A percentile compares a stretch with the other conserved stretches of the same genome.
Evolutionary conservation across 2,888 invertebrate species (phyloP).

Genomic region (Cataglyphis livida): DNA sequence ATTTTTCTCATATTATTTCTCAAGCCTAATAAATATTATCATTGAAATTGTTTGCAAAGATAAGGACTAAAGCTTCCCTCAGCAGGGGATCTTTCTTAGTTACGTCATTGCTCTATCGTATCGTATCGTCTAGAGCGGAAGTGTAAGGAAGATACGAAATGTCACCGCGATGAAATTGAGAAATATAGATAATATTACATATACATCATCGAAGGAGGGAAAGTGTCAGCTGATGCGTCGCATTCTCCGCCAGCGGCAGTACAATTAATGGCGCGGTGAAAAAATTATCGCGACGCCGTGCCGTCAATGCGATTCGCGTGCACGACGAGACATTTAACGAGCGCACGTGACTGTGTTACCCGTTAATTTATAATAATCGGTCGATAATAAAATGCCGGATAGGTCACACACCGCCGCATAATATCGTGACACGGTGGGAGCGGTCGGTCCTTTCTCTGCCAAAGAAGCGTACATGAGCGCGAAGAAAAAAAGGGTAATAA

Average conservation of each 20-base stretch:
- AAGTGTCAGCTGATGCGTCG: conserved; percentile 24
- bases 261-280: conserved; percentile 37
- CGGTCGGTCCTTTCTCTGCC: conserved; percentile 8
- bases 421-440: neutral
- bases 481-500: neutral
- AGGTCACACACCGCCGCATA: conserved; percentile 25
- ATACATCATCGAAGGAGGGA: neutral
- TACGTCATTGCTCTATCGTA: neutral
- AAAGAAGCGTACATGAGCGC: neutral
- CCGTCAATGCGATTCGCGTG: conserved; percentile 33
- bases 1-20: neutral
- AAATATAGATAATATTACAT: conserved; percentile 47
- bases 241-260: conserved; percentile 40
- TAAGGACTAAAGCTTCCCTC: neutral
- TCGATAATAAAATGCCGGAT: conserved; percentile 32
- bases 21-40: neutral
- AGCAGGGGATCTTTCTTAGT: neutral
- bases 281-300: conserved; percentile 35
- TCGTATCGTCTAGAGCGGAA: conserved; percentile 29
- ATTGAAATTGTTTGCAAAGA: neutral
- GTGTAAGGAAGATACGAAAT: conserved; percentile 17
- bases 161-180: neutral
- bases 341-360: conserved; percentile 24
- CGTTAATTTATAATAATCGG: conserved; percentile 45
- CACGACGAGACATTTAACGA: conserved; percentile 45